Conservation (phyloP, 2,888 invertebrate species). For the Zeuzera pyrina region DNA sequence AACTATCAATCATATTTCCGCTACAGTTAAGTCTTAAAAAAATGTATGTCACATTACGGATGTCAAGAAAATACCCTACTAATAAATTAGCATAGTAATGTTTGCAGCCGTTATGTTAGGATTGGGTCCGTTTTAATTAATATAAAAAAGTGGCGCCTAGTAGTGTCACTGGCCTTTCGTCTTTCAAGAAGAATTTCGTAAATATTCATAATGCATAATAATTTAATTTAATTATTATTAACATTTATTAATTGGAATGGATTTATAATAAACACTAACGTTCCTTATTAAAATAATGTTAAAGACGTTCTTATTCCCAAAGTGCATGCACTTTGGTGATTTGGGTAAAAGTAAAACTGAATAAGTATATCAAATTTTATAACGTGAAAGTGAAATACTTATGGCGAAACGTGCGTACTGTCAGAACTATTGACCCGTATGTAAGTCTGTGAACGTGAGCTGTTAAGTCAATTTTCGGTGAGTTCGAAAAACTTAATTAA, state of each 20-base stretch:
- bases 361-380: slow-evolving; percentile 1
- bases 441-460: slow-evolving; percentile 1
- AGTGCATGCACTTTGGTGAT: no score
- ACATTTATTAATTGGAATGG: no score
- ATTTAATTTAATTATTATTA: no score
- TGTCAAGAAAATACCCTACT: slow-evolving; percentile 66
- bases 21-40: slow-evolving; percentile 66
- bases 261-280: no score
- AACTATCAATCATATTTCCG: slow-evolving; percentile 68
- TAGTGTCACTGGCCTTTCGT: slow-evolving; percentile 61
- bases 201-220: no score
- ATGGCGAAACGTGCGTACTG: slow-evolving; percentile 3
- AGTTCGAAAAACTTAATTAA: no score
- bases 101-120: slow-evolving; percentile 60
- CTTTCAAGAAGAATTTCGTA: no score
- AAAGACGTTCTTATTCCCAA: no score
- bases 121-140: slow-evolving; percentile 64
- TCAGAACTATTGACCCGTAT: slow-evolving; percentile 6
- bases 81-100: slow-evolving; percentile 71
- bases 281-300: no score
- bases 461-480: no score
- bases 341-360: no score
- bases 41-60: slow-evolving; percentile 69
- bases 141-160: slow-evolving; percentile 49
- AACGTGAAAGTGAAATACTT: slow-evolving; percentile 10